These are phyloP conservation scores for Fistularia commersonii DNA, from an alignment of 2,797 vertebrate genomes.

Conservation along the genomic window DNA sequence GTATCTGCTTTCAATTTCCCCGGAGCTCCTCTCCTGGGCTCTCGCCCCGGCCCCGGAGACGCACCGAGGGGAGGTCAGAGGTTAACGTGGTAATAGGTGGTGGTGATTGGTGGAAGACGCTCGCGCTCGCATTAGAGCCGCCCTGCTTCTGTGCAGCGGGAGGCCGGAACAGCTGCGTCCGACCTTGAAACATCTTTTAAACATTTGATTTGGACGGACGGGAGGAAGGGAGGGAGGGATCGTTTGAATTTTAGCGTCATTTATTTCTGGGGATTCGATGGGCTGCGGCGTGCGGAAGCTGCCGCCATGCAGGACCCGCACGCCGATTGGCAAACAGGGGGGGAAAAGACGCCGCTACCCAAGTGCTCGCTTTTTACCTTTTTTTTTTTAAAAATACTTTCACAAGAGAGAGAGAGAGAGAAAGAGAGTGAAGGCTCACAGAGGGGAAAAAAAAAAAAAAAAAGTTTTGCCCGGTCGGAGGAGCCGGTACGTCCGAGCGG, in stretches of 20 bases:
- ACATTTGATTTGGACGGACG: slow-evolving; percentile 73
- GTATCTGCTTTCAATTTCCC: slow-evolving; percentile 65
- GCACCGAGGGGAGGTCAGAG: slow-evolving; percentile 60
- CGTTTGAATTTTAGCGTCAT: slow-evolving; percentile 31
- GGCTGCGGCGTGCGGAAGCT: no score
- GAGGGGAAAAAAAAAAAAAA: no score
- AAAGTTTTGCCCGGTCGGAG: no score
- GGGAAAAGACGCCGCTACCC: no score
- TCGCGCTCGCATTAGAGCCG: slow-evolving; percentile 60
- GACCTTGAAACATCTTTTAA: slow-evolving; percentile 70
- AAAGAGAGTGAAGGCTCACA: no score
- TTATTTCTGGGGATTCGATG: no score
- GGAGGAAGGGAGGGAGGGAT: slow-evolving; percentile 38
- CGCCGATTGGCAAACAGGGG: no score
- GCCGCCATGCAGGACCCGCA: no score
- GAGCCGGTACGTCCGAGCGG: no score
- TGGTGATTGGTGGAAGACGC: slow-evolving; percentile 72
- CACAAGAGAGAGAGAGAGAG: no score
- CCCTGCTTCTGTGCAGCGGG: slow-evolving; percentile 56
- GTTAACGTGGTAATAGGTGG: slow-evolving; percentile 78
- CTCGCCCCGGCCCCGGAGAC: slow-evolving; percentile 50
- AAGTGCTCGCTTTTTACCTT: no score
- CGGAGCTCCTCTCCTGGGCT: slow-evolving; percentile 33
- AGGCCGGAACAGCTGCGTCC: slow-evolving; percentile 69
- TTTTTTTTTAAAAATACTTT: no score